Evolutionary conservation across 2,797 vertebrate genomes (phyloP).

Genomic region (Enteromius treurensis): DNA sequence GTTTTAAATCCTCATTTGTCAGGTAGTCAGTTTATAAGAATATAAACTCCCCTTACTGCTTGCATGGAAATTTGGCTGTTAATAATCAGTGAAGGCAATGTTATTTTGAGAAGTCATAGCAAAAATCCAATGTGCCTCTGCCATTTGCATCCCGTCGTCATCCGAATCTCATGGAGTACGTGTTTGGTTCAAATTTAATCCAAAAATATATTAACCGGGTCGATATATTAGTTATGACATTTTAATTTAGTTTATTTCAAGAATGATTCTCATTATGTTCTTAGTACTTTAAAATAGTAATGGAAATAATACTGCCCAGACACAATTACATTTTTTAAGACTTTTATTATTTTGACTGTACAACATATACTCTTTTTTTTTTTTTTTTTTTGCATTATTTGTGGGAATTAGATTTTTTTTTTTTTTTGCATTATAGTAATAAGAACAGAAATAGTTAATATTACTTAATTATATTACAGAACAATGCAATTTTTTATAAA

Average conservation of each 20-base stretch:
- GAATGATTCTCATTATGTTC: neutral
- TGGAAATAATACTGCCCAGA: neutral
- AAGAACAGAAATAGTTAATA: neutral
- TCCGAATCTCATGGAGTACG: neutral
- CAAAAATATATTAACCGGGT: neutral
- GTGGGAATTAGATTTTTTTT: neutral
- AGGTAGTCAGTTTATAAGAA: neutral
- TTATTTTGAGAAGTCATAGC: conserved; percentile 34
- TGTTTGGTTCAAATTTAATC: neutral
- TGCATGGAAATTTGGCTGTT: conserved; percentile 26
- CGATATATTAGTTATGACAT: neutral
- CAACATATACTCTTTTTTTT: too few relatives aligned
- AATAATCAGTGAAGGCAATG: conserved; percentile 14
- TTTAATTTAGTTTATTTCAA: neutral
- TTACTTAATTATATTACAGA: neutral
- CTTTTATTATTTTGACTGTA: neutral
- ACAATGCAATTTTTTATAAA: neutral
- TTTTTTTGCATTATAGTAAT: neutral
- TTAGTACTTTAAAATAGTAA: neutral
- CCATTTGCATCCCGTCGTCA: conserved; percentile 11
- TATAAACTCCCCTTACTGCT: neutral
- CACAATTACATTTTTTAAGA: neutral
- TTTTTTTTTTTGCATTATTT: too few relatives aligned
- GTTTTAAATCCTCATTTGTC: neutral
- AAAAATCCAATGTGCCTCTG: conserved; percentile 45